These are phyloP conservation scores for Sitobion miscanthi DNA, from an alignment of 1,140 invertebrate genomes.

Conservation along the genomic window DNA sequence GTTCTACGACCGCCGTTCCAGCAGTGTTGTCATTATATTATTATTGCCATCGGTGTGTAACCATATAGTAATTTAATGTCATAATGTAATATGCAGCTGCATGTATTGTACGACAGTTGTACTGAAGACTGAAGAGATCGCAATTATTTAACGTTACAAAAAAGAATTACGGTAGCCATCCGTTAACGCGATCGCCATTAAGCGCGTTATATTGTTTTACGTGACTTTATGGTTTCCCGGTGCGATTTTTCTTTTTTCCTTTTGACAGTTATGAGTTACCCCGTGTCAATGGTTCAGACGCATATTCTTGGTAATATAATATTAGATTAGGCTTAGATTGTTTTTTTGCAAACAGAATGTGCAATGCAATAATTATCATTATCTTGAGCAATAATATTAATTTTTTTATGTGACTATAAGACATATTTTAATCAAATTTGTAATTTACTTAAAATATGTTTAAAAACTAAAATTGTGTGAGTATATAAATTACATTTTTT, in stretches of 20 bases:
- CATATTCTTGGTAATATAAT: background rate
- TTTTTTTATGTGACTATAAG: background rate
- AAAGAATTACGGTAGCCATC: background rate
- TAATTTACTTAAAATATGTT: background rate
- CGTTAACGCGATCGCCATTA: background rate
- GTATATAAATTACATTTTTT: background rate
- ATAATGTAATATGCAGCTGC: background rate
- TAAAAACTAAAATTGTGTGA: background rate
- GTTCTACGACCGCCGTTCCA: background rate
- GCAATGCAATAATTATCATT: background rate
- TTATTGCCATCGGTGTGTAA: background rate
- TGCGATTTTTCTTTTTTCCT: background rate
- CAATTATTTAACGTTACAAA: background rate
- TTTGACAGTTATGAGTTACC: background rate
- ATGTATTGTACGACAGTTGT: background rate
- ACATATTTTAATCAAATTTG: background rate
- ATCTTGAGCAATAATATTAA: background rate
- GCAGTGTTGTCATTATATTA: background rate
- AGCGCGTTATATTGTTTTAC: background rate
- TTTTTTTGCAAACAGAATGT: background rate
- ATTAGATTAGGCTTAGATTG: background rate
- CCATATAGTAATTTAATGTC: background rate
- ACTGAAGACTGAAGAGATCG: too few relatives aligned
- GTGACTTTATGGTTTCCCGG: background rate
- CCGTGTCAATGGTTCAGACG: background rate